These are phyloP conservation scores for Conger conger DNA, from an alignment of 2,113 vertebrate species.

Conservation along the genomic window DNA sequence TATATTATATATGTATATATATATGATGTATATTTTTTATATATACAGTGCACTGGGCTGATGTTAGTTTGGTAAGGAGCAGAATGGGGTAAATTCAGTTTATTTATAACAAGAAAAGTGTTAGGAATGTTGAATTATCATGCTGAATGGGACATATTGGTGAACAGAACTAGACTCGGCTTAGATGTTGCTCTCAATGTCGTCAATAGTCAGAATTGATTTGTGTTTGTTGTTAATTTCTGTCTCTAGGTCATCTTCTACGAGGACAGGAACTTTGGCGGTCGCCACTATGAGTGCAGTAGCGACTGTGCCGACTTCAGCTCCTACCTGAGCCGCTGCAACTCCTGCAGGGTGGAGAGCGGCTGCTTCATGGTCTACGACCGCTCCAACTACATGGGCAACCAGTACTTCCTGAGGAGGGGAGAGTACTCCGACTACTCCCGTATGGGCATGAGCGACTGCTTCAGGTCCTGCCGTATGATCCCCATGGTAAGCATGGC, in stretches of 20 bases:
- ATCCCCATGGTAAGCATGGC: slow-evolving; percentile 66
- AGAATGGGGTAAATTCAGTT: not conserved
- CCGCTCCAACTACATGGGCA: slow-evolving; percentile 65
- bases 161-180: not conserved
- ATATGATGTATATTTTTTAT: too few species aligned
- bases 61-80: too few species aligned
- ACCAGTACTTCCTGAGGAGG: slow-evolving; percentile 58
- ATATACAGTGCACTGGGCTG: too few species aligned
- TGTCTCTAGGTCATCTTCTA: slow-evolving; percentile 31
- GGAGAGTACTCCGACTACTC: slow-evolving; percentile 68
- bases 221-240: not conserved
- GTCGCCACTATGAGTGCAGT: slow-evolving; percentile 29
- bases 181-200: not conserved
- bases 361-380: slow-evolving; percentile 68
- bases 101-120: not conserved
- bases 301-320: slow-evolving; percentile 22
- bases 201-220: not conserved
- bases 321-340: slow-evolving; percentile 60
- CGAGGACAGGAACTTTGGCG: slow-evolving; percentile 37
- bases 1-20: too few species aligned
- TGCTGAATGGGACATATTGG: not conserved
- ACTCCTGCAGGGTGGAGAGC: slow-evolving; percentile 59
- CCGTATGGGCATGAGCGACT: slow-evolving; percentile 43
- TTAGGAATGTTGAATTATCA: not conserved
- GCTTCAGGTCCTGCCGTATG: slow-evolving; percentile 68